phyloP scores from a whole-genome alignment of 2,113 vertebrate genomes.

The Engystomops pustulosus region DNA sequence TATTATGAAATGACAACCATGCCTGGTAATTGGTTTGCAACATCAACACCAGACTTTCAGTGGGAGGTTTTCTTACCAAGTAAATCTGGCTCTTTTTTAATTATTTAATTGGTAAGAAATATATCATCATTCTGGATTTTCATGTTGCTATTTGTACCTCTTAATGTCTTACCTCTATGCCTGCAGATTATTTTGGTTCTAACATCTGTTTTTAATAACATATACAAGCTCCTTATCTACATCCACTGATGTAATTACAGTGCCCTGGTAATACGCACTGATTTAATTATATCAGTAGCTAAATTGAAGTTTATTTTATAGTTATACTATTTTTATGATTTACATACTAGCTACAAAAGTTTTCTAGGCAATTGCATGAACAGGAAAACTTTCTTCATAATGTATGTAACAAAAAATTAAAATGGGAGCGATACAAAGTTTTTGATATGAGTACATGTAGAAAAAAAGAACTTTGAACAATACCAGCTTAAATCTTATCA shows the following conservation, averaged over 20 bases:
- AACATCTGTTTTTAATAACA: conserved; percentile 11
- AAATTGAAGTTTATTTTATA: neutral
- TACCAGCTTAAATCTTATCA: too few species aligned
- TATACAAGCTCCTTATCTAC: neutral
- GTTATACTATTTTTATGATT: neutral
- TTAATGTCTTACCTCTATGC: neutral
- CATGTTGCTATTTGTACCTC: neutral
- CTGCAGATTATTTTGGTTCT: neutral
- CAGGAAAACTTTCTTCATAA: neutral
- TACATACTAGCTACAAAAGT: neutral
- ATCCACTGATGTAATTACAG: neutral
- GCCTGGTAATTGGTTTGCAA: neutral
- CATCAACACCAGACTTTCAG: neutral
- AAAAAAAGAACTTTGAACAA: neutral
- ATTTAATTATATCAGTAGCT: neutral
- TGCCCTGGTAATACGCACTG: neutral
- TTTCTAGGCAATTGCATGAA: neutral
- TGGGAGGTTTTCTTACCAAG: neutral
- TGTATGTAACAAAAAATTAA: neutral
- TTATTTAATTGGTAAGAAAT: neutral
- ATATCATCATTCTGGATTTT: neutral
- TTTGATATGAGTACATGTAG: neutral
- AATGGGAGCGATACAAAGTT: neutral
- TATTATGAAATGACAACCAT: neutral
- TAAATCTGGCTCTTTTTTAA: neutral